Percentiles rank a stretch among this genome's conserved stretches.
Conservation (phyloP, 2,113 vertebrate species). For the Alosa alosa region DNA sequence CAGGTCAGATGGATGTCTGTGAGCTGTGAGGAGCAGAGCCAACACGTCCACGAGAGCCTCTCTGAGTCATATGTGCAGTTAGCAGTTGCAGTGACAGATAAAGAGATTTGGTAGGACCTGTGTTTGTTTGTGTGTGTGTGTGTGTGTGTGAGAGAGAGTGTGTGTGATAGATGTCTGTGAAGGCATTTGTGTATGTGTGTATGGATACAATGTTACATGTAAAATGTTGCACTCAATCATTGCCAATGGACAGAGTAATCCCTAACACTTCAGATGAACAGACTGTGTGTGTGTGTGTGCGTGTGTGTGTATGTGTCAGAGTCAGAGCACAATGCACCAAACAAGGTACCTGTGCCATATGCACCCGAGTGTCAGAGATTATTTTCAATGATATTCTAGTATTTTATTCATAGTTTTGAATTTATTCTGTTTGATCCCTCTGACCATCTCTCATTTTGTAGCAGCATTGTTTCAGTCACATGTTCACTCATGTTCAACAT, state of each 20-base stretch:
- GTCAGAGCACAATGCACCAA: background rate
- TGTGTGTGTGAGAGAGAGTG: background rate
- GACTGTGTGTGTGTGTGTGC: constrained; percentile 25
- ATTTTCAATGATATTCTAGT: too few relatives aligned
- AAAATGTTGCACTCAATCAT: background rate
- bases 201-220: background rate
- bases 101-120: background rate
- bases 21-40: background rate
- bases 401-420: background rate
- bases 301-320: background rate
- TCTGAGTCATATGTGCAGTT: background rate
- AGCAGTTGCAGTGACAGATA: background rate
- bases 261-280: constrained; percentile 13
- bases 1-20: constrained; percentile 15
- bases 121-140: background rate
- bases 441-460: background rate
- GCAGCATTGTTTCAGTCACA: background rate
- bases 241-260: constrained; percentile 3
- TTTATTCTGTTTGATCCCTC: background rate
- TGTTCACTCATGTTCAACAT: background rate
- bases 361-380: background rate
- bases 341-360: background rate
- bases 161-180: background rate
- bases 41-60: background rate
- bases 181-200: background rate